Conservation (phyloP, 1,140 invertebrate genomes). For the Drosophila pallidifrons region DNA sequence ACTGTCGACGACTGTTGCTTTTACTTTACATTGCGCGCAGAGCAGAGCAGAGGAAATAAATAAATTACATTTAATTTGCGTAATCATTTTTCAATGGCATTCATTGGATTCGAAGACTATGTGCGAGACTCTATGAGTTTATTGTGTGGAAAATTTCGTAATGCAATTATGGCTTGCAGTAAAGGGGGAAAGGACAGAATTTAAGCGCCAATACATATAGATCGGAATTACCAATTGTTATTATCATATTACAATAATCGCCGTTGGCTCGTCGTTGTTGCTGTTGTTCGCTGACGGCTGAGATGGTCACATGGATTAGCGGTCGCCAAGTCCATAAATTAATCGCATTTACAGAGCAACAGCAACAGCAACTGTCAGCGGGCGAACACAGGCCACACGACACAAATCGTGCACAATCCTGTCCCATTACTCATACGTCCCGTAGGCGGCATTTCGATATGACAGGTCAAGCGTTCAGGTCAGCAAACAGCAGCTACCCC, state of each 20-base stretch:
- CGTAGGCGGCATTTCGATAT: slow-evolving; percentile 22
- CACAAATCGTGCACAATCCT: slow-evolving; percentile 41
- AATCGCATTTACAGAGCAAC: slow-evolving; percentile 14
- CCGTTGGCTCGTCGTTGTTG: background rate
- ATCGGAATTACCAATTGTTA: slow-evolving; percentile 25
- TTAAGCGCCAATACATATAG: slow-evolving; percentile 19
- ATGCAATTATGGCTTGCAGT: slow-evolving; percentile 41
- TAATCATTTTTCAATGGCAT: slow-evolving; percentile 77
- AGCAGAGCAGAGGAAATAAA: slow-evolving; percentile 37
- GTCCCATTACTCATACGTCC: slow-evolving; percentile 44
- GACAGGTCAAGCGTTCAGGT: slow-evolving; percentile 35
- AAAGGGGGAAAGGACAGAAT: slow-evolving; percentile 14
- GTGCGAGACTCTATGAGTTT: slow-evolving; percentile 14
- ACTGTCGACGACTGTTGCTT: slow-evolving; percentile 29
- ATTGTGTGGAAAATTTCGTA: slow-evolving; percentile 62
- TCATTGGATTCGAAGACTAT: slow-evolving; percentile 21
- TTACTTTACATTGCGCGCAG: slow-evolving; percentile 57
- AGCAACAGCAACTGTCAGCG: slow-evolving; percentile 7
- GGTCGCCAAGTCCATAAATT: slow-evolving; percentile 29
- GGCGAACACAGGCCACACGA: slow-evolving; percentile 20
- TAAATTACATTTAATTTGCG: slow-evolving; percentile 80
- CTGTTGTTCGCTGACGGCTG: background rate
- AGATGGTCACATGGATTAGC: slow-evolving; percentile 19
- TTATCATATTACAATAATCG: slow-evolving; percentile 5
- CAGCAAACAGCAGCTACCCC: slow-evolving; percentile 4